A percentile compares a stretch with the other conserved stretches of the same genome.
These are phyloP conservation scores for Bombus fervidus DNA, from an alignment of 1,140 invertebrate genomes.

Conservation along the genomic window DNA sequence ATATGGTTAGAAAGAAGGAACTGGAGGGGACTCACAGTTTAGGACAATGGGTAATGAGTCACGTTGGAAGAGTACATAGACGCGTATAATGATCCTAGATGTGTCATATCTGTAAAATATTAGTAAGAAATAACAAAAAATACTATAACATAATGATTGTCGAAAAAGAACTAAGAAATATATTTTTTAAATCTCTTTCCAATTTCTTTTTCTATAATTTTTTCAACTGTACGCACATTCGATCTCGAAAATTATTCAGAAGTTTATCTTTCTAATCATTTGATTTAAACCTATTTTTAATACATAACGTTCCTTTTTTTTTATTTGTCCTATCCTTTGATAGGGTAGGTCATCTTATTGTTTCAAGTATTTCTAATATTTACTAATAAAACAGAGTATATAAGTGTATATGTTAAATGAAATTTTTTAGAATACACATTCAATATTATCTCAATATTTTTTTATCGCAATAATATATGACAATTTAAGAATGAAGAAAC, in stretches of 20 bases:
- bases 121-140: not conserved
- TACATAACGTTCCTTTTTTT: not conserved
- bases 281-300: not conserved
- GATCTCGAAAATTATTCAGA: not conserved
- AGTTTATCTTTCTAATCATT: not conserved
- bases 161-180: not conserved
- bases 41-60: conserved; percentile 41
- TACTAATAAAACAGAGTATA: not conserved
- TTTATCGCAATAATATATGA: not conserved
- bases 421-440: not conserved
- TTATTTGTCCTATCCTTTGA: not conserved
- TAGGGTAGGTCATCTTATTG: not conserved
- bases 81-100: not conserved
- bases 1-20: not conserved
- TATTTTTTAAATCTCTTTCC: too few relatives aligned
- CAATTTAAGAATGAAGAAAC: not conserved
- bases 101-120: not conserved
- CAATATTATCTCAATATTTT: not conserved
- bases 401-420: not conserved
- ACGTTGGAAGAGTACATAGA: not conserved
- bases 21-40: conserved; percentile 15
- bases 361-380: not conserved
- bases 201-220: not conserved
- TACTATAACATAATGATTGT: not conserved
- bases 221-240: not conserved